Evolutionary conservation across 2,113 vertebrate species (phyloP).

Genomic region (Eolophus roseicapilla): DNA sequence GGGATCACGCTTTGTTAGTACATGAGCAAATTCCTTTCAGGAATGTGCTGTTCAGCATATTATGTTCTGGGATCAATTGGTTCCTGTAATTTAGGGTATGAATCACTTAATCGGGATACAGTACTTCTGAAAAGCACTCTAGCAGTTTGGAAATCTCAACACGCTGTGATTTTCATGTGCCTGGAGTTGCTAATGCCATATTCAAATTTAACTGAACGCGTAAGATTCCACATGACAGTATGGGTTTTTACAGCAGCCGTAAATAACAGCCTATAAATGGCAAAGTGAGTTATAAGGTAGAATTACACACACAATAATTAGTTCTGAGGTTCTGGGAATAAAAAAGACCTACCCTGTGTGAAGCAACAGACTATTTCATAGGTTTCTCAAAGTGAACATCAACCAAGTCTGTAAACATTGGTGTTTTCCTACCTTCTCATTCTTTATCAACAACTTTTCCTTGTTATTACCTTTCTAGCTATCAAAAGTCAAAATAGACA

Average conservation of each 20-base stretch:
- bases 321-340: neutral
- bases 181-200: neutral
- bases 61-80: conserved; percentile 10
- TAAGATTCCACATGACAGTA: neutral
- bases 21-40: conserved; percentile 49
- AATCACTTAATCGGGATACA: conserved; percentile 20
- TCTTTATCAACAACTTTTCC: neutral
- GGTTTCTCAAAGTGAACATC: neutral
- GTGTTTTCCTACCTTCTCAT: neutral
- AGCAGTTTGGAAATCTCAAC: neutral
- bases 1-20: neutral
- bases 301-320: neutral
- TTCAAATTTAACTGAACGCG: neutral
- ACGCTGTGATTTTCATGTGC: neutral
- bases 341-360: neutral
- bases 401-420: neutral
- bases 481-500: neutral
- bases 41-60: conserved; percentile 7
- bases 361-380: neutral
- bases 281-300: neutral
- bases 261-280: neutral
- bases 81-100: conserved; percentile 26
- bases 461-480: neutral
- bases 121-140: neutral
- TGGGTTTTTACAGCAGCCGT: neutral